A percentile compares a stretch with the other conserved stretches of the same genome.
These are phyloP conservation scores for Corydoras maculifer DNA, from an alignment of 2,113 vertebrate genomes.

Conservation along the genomic window DNA sequence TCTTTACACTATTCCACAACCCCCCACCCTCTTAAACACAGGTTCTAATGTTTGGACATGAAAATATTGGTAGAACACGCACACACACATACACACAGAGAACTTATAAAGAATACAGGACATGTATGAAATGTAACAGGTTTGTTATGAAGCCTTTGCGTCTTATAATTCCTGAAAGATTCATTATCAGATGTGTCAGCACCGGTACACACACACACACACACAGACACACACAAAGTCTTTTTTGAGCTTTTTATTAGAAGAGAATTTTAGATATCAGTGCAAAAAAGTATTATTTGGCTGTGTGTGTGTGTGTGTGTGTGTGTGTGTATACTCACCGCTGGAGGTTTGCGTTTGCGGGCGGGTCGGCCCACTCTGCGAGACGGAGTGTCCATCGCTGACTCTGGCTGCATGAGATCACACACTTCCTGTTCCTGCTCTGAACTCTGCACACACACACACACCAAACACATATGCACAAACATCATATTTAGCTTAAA, in stretches of 20 bases:
- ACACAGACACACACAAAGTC: background rate
- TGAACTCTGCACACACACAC: constrained; percentile 60
- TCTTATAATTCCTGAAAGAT: no score
- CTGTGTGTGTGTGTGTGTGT: constrained; percentile 7
- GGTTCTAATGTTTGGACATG: no score
- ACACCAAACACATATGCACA: constrained; percentile 22
- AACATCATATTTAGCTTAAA: background rate
- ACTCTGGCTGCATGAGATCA: constrained; percentile 65
- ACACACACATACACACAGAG: no score
- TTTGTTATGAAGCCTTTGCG: background rate
- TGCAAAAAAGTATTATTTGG: background rate
- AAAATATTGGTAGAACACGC: no score
- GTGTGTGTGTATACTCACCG: constrained; percentile 59
- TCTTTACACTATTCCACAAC: no score
- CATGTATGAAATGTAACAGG: background rate
- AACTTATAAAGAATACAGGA: background rate
- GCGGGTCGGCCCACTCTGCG: constrained; percentile 77
- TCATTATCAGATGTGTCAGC: background rate
- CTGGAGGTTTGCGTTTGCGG: constrained; percentile 73
- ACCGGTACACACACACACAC: background rate
- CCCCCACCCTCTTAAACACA: no score
- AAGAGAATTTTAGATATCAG: background rate
- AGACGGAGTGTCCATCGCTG: constrained; percentile 59
- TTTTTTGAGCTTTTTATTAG: background rate
- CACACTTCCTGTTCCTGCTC: constrained; percentile 66